Evolutionary conservation across 1,140 invertebrate genomes (phyloP).

Genomic region (Conopomorpha cramerella): DNA sequence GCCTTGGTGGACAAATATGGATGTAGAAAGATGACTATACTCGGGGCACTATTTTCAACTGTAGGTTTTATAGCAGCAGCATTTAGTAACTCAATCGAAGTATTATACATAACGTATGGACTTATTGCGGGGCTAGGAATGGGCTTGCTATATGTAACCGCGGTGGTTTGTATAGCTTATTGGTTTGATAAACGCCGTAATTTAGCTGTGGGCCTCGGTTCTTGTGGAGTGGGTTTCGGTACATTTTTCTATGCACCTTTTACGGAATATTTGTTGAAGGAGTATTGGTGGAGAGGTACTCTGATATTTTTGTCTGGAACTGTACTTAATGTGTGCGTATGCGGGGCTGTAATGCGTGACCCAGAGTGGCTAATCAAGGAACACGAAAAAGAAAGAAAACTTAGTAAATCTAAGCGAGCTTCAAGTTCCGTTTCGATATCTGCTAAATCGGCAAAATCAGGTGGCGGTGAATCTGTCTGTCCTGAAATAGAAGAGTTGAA

Average conservation of each 20-base stretch:
- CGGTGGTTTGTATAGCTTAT: slow-evolving; percentile 90
- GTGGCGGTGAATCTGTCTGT: slow-evolving; percentile 59
- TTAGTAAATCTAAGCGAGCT: slow-evolving; percentile 44
- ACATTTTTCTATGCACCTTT: slow-evolving; percentile 85
- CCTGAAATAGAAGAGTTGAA: slow-evolving; percentile 70
- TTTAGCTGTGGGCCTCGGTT: slow-evolving; percentile 89
- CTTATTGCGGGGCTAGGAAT: slow-evolving; percentile 84
- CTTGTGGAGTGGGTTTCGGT: slow-evolving; percentile 86
- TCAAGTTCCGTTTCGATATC: slow-evolving; percentile 60
- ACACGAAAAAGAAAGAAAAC: slow-evolving; percentile 56
- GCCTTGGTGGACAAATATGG: slow-evolving; percentile 87
- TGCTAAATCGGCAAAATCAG: slow-evolving; percentile 39
- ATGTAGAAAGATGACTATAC: slow-evolving; percentile 82
- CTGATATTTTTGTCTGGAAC: slow-evolving; percentile 80
- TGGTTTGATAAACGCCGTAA: slow-evolving; percentile 94
- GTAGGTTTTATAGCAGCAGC: slow-evolving; percentile 80
- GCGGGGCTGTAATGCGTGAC: slow-evolving; percentile 86
- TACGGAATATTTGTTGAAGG: slow-evolving; percentile 71
- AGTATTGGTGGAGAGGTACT: slow-evolving; percentile 86
- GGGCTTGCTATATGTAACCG: slow-evolving; percentile 86
- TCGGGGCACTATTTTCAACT: slow-evolving; percentile 75
- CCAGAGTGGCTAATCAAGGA: slow-evolving; percentile 76
- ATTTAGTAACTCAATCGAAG: slow-evolving; percentile 71
- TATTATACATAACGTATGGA: slow-evolving; percentile 84
- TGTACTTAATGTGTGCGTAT: slow-evolving; percentile 88